Conservation (phyloP, 2,797 vertebrate genomes). For the Labroides dimidiatus region DNA sequence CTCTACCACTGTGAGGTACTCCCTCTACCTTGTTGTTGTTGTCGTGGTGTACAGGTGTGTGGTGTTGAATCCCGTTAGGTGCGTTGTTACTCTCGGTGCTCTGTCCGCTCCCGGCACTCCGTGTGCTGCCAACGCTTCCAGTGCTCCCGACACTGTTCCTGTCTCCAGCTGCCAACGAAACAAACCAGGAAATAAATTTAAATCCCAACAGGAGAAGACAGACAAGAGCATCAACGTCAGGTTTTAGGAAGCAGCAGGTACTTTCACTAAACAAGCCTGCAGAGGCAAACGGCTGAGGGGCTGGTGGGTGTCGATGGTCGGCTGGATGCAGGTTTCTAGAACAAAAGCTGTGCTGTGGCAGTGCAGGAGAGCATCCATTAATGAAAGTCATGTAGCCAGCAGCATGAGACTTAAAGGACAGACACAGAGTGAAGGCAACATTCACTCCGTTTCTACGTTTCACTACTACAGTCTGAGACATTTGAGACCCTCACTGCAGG, state of each 20-base stretch:
- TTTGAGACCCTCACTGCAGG: background rate
- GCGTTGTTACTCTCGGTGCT: slow-evolving; percentile 90
- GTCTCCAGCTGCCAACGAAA: slow-evolving; percentile 84
- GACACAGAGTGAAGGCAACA: background rate
- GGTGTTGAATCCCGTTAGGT: slow-evolving; percentile 69
- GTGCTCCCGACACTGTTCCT: slow-evolving; percentile 95
- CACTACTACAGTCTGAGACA: background rate
- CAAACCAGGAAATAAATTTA: background rate
- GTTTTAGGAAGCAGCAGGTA: slow-evolving; percentile 26
- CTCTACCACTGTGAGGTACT: background rate
- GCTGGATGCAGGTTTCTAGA: slow-evolving; percentile 32
- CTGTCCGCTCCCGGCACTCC: slow-evolving; percentile 96
- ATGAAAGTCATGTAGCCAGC: slow-evolving; percentile 20
- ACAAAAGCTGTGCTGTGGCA: slow-evolving; percentile 42
- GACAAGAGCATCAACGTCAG: background rate
- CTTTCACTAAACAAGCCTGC: slow-evolving; percentile 9
- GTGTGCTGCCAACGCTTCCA: slow-evolving; percentile 93
- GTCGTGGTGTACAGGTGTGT: slow-evolving; percentile 52
- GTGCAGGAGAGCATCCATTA: slow-evolving; percentile 29
- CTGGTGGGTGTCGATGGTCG: background rate
- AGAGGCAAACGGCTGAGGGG: background rate
- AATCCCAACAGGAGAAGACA: fast-evolving
- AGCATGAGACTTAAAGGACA: slow-evolving; percentile 12
- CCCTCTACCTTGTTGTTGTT: slow-evolving; percentile 61
- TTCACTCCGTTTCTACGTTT: background rate